phyloP scores from a whole-genome alignment of 2,888 invertebrate genomes.

The Drosophila nr. medialis region DNA sequence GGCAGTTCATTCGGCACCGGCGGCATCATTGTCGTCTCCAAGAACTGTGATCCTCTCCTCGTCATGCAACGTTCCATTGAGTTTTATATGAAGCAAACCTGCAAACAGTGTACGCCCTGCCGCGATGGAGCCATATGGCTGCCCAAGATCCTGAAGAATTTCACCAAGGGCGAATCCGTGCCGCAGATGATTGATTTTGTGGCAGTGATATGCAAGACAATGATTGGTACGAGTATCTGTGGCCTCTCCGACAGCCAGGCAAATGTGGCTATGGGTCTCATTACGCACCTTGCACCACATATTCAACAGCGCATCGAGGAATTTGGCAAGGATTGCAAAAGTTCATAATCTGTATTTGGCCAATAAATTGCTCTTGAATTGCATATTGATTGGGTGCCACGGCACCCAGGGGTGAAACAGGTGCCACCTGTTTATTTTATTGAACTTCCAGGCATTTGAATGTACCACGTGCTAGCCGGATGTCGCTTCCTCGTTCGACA shows the following conservation, averaged over 20 bases:
- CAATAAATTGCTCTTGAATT: slow-evolving; percentile 55
- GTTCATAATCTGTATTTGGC: slow-evolving; percentile 9
- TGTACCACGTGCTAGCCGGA: slow-evolving; percentile 25
- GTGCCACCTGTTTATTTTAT: slow-evolving; percentile 36
- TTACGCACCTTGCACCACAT: slow-evolving; percentile 96
- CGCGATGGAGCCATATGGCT: slow-evolving; percentile 97
- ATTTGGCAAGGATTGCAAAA: slow-evolving; percentile 72
- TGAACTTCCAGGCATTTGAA: slow-evolving; percentile 45
- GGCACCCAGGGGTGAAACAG: not conserved
- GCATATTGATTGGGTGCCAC: slow-evolving; percentile 38
- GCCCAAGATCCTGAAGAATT: slow-evolving; percentile 91
- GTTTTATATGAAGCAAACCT: slow-evolving; percentile 99
- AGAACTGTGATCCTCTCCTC: slow-evolving; percentile 97
- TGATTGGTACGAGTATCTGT: slow-evolving; percentile 99
- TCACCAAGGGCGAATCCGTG: slow-evolving; percentile 95
- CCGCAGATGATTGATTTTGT: slow-evolving; percentile 98
- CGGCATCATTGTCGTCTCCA: slow-evolving; percentile 98
- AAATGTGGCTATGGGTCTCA: slow-evolving; percentile 98
- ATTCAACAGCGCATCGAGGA: slow-evolving; percentile 92
- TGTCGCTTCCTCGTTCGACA: slow-evolving; percentile 12
- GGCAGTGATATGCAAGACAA: slow-evolving; percentile 98
- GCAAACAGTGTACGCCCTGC: slow-evolving; percentile 99
- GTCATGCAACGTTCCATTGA: slow-evolving; percentile 97
- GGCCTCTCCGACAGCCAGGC: slow-evolving; percentile 98
- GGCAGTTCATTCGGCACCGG: slow-evolving; percentile 98